phyloP scores from a whole-genome alignment of 2,113 vertebrate genomes.

The Cyanocitta stelleri region DNA sequence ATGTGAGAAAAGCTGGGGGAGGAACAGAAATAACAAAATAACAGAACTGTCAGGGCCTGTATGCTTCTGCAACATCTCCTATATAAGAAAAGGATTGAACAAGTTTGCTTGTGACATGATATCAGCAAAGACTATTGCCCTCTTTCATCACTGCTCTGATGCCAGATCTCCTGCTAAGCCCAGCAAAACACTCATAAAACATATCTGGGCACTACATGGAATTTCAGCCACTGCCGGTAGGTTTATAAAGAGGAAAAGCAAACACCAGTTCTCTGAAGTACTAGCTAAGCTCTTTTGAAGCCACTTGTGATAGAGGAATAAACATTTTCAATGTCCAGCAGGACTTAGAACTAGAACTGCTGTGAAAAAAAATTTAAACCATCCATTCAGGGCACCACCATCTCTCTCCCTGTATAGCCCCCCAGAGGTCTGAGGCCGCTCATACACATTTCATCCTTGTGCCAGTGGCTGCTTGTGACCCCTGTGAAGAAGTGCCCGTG shows the following conservation, averaged over 20 bases:
- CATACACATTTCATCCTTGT: neutral
- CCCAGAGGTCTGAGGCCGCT: neutral
- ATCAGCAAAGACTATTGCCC: neutral
- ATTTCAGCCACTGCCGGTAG: neutral
- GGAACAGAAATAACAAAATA: neutral
- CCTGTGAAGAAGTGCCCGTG: neutral
- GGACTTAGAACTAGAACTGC: neutral
- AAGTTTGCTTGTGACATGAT: neutral
- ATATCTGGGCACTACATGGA: neutral
- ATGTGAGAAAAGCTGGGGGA: neutral
- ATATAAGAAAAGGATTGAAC: neutral
- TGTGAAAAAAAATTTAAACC: neutral
- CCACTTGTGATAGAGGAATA: neutral
- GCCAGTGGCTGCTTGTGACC: neutral
- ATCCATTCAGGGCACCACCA: neutral
- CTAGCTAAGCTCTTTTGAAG: neutral
- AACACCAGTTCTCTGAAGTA: neutral
- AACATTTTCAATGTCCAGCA: neutral
- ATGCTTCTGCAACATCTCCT: neutral
- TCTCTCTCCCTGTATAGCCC: neutral
- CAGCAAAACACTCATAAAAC: neutral
- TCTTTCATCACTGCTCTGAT: neutral
- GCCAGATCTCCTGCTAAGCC: neutral
- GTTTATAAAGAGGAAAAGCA: neutral
- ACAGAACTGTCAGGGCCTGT: neutral